A percentile compares a stretch with the other conserved stretches of the same genome.
These are phyloP conservation scores for Lophotriccus pileatus DNA, from an alignment of 2,797 vertebrate genomes.

Conservation along the genomic window DNA sequence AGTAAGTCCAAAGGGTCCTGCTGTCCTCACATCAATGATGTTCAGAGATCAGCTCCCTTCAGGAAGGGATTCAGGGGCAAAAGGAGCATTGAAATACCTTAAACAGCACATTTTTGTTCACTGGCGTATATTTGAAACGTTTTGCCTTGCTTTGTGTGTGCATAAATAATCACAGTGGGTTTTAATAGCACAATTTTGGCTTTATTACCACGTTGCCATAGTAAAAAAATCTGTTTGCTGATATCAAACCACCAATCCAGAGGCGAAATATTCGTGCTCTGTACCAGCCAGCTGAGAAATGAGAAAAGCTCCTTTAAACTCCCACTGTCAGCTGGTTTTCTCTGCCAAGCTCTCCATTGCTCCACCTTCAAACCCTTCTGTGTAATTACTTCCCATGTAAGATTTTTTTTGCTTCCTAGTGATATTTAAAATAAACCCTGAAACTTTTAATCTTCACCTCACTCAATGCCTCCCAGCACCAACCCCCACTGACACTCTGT, in stretches of 20 bases:
- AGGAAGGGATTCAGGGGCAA: background rate
- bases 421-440: background rate
- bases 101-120: background rate
- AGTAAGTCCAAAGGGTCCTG: fast-evolving
- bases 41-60: background rate
- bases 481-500: background rate
- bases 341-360: background rate
- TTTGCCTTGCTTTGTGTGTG: background rate
- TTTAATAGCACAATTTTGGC: background rate
- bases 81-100: background rate
- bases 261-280: background rate
- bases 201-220: background rate
- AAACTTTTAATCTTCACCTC: background rate
- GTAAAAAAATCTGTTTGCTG: background rate
- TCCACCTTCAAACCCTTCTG: constrained; percentile 8
- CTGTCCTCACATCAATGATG: background rate
- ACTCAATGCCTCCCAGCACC: background rate
- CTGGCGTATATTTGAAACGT: background rate
- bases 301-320: constrained; percentile 14
- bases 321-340: background rate
- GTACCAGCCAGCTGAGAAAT: background rate
- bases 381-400: background rate
- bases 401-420: background rate
- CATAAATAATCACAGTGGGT: background rate
- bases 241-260: fast-evolving